Percentiles rank a stretch among this genome's conserved stretches.
Conservation (phyloP, 2,888 invertebrate species). For the Physocephala rufipes region DNA sequence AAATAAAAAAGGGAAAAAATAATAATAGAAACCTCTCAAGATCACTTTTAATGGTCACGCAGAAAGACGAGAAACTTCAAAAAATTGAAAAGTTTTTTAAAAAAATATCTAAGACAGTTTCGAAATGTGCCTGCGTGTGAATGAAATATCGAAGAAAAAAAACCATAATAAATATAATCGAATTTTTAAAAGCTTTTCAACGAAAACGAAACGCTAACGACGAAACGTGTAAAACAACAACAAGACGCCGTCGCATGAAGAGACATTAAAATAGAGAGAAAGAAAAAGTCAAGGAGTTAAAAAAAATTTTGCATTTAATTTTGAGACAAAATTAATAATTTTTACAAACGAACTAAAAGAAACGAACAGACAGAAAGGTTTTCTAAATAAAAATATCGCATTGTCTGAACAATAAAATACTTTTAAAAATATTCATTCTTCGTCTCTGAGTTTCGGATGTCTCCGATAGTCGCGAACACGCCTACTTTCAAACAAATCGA, state of each 20-base stretch:
- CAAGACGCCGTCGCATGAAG: background rate
- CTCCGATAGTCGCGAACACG: background rate
- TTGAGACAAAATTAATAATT: background rate
- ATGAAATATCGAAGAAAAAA: no score
- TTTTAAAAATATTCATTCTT: background rate
- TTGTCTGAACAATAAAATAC: background rate
- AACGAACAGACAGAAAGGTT: constrained; percentile 12
- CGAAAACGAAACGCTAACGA: background rate
- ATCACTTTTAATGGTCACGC: no score
- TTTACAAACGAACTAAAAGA: background rate
- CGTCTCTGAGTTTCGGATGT: no score
- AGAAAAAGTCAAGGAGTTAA: no score
- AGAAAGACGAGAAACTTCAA: no score
- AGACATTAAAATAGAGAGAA: background rate
- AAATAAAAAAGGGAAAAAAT: no score
- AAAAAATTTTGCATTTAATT: background rate
- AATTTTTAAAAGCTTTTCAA: background rate
- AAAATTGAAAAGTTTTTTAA: no score
- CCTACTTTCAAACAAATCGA: background rate
- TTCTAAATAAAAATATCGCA: background rate
- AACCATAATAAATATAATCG: no score
- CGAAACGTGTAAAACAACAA: background rate
- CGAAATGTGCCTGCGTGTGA: no score
- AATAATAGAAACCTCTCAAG: no score
- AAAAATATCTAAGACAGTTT: no score